Base-by-base conservation (phyloP, 2,113 vertebrate species). In the Toxostoma redivivum region DNA sequence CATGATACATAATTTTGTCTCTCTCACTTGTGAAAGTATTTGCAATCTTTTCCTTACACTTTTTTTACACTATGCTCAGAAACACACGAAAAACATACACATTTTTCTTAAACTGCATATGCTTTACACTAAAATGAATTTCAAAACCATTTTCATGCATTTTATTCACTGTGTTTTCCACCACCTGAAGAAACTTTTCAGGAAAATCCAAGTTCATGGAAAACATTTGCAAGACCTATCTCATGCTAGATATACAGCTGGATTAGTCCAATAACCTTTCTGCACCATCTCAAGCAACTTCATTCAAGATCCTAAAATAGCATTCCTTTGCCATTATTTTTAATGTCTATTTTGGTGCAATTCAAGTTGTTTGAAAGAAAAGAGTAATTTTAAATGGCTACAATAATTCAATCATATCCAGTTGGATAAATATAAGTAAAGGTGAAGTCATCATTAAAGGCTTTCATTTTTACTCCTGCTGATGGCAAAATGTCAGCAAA, bases 401-500 rank as follows among this genome's bases (percentile, higher is more conserved):
- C 3, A 78, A 78, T 88, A 82, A 69, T 54, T 15, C 56, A 77
- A 38, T 25, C 31, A 24, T 53, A 88, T 61, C 28, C 42, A 77
- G 22, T n/a, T 48, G 27, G n/a, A 88, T 24, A 80, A 69, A 77
- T 37, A 35, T 4, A 83, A 92, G 18, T 21, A 61, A 81, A 87
- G 25, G 61, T 56, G 48, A 95, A 83, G 19, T 31, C 79, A 61
- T 45, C 48, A 81, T 79, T 82, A 65, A 19, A 61, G 73, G n/a
- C 50, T 47, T 91, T 85, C 79, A 45, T 57, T 96, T 85, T 80
- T 5, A 2, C 13, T 91, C 94, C 78, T 80, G 84, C 62, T 90
- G 81, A 73, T 31, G 25, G 62, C 54, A 88, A 97, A 92, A 90
- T 87, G 67, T 93, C 42, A 6, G 37, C 54, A 65, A 97, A 90